These are phyloP conservation scores for Sebastiscus albofasciatus DNA, from an alignment of 2,797 vertebrate species.

Conservation along the genomic window DNA sequence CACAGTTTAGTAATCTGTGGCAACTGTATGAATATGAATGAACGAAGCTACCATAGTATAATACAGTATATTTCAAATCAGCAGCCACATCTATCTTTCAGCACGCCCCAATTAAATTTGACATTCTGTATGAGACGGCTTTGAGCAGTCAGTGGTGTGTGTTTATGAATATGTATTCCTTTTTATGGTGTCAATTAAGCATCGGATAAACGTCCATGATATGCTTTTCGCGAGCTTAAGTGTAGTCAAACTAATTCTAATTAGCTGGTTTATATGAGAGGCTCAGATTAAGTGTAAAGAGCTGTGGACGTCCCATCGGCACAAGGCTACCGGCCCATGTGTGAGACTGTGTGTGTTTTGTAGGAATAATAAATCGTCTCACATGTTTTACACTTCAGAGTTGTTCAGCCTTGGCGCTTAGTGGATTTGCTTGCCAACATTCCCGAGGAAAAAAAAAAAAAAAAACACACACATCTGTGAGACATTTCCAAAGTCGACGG, in stretches of 20 bases:
- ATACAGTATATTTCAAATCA: slow-evolving; percentile 63
- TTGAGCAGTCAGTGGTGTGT: slow-evolving; percentile 58
- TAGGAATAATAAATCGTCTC: slow-evolving; percentile 77
- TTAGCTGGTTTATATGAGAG: slow-evolving; percentile 73
- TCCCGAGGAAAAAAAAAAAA: slow-evolving; percentile 28
- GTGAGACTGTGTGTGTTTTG: slow-evolving; percentile 62
- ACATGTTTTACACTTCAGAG: slow-evolving; percentile 73
- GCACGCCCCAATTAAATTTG: slow-evolving; percentile 74
- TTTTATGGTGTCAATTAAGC: slow-evolving; percentile 78
- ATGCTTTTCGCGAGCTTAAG: slow-evolving; percentile 66
- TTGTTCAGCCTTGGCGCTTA: slow-evolving; percentile 64
- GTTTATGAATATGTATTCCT: slow-evolving; percentile 78
- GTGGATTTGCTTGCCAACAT: slow-evolving; percentile 64
- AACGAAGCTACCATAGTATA: slow-evolving; percentile 27
- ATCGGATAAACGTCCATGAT: slow-evolving; percentile 77
- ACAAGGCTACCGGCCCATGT: slow-evolving; percentile 56
- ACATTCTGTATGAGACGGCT: slow-evolving; percentile 67
- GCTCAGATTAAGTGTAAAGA: slow-evolving; percentile 68
- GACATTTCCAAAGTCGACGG: slow-evolving; percentile 74
- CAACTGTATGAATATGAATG: slow-evolving; percentile 63
- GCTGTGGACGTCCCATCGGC: slow-evolving; percentile 58
- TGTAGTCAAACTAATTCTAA: slow-evolving; percentile 75
- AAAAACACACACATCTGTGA: slow-evolving; percentile 75
- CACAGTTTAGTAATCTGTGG: slow-evolving; percentile 50
- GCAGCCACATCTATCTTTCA: slow-evolving; percentile 67